Percentiles rank a stretch among this genome's conserved stretches.
Conservation (phyloP, 2,113 vertebrate species). For the Forbesichthys agassizii region DNA sequence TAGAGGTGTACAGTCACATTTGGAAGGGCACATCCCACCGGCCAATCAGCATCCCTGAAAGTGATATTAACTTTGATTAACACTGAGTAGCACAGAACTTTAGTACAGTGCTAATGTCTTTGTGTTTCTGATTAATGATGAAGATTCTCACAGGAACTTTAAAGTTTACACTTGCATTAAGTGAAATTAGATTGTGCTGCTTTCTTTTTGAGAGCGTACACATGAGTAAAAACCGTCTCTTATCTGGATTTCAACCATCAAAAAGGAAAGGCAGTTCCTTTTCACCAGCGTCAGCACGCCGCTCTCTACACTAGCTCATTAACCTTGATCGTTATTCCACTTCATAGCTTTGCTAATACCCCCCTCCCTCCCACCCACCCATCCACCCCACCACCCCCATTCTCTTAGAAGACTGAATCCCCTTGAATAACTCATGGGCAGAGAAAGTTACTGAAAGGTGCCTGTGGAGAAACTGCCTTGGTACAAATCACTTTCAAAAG, state of each 20-base stretch:
- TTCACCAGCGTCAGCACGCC: slow-evolving; percentile 68
- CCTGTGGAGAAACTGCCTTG: slow-evolving; percentile 34
- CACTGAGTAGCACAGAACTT: too few relatives aligned
- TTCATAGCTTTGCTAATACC: slow-evolving; percentile 73
- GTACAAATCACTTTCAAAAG: slow-evolving; percentile 25
- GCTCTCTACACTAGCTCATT: slow-evolving; percentile 78
- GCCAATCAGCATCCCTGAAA: slow-evolving; percentile 42
- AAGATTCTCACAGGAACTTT: neutral
- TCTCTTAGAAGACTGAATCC: slow-evolving; percentile 53
- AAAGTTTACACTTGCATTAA: neutral
- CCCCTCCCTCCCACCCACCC: slow-evolving; percentile 18
- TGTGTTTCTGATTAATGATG: neutral
- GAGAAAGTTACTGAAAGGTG: slow-evolving; percentile 54
- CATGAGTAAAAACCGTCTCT: neutral
- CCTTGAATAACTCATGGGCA: slow-evolving; percentile 62
- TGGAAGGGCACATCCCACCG: slow-evolving; percentile 39
- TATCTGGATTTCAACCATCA: slow-evolving; percentile 39
- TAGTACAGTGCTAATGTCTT: neutral
- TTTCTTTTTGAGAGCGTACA: neutral
- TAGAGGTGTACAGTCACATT: slow-evolving; percentile 70
- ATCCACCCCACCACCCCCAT: neutral
- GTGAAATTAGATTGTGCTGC: neutral
- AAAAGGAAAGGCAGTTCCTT: slow-evolving; percentile 52
- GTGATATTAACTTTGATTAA: slow-evolving; percentile 34
- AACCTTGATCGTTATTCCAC: slow-evolving; percentile 80